Percentiles rank a stretch among this genome's conserved stretches.
phyloP scores from a whole-genome alignment of 2,888 invertebrate genomes.

The Schrankia costaestrigalis region DNA sequence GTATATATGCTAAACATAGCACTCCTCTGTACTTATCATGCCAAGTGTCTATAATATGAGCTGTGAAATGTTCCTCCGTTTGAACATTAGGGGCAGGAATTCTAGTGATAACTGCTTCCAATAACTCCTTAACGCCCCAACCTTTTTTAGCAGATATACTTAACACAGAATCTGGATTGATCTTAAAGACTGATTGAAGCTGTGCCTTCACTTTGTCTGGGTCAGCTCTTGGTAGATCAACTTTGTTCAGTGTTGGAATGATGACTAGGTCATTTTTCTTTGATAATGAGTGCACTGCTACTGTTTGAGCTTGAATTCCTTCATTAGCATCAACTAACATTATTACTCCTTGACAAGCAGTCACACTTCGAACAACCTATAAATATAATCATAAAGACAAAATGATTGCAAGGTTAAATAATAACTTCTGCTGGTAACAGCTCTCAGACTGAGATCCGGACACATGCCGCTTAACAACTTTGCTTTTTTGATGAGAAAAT shows the following conservation, averaged over 20 bases:
- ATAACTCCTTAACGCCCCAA: conserved; percentile 87
- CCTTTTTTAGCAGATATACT: conserved; percentile 97
- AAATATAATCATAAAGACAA: not conserved
- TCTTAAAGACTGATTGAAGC: conserved; percentile 89
- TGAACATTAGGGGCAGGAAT: conserved; percentile 87
- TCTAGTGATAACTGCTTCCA: conserved; percentile 88
- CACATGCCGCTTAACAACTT: too few relatives aligned
- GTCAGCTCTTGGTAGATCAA: conserved; percentile 95
- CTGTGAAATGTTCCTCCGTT: conserved; percentile 84
- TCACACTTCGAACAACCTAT: conserved; percentile 90
- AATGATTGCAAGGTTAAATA: not conserved
- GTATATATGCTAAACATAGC: conserved; percentile 87
- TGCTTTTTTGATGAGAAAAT: too few relatives aligned
- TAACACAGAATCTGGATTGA: conserved; percentile 86
- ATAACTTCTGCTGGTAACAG: too few relatives aligned
- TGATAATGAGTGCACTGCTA: conserved; percentile 97
- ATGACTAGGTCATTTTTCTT: conserved; percentile 89
- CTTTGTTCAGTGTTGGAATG: conserved; percentile 97
- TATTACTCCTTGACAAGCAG: conserved; percentile 97
- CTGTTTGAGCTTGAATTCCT: conserved; percentile 98
- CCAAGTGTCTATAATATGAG: conserved; percentile 96
- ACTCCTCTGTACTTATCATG: conserved; percentile 93
- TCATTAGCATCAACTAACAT: conserved; percentile 97
- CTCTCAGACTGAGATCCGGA: too few relatives aligned
- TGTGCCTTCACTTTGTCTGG: conserved; percentile 91